Conservation (phyloP, 2,797 vertebrate species). For the Masticophis lateralis region DNA sequence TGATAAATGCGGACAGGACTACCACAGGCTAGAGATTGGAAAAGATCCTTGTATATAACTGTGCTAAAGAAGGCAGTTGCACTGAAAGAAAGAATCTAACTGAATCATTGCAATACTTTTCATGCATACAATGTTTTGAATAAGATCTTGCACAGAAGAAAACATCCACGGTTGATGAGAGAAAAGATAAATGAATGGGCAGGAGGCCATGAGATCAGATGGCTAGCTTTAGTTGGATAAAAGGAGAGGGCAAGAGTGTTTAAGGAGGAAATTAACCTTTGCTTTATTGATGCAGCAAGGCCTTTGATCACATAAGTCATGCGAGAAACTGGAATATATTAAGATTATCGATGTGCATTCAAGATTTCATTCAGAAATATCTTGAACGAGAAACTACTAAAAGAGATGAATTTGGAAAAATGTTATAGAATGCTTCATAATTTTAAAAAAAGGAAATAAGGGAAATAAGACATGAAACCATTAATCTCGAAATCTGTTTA, state of each 20-base stretch:
- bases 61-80: background rate
- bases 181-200: background rate
- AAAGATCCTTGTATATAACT: background rate
- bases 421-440: background rate
- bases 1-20: background rate
- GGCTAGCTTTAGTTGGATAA: background rate
- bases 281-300: background rate
- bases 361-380: background rate
- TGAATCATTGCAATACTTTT: background rate
- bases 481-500: background rate
- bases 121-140: background rate
- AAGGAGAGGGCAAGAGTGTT: background rate
- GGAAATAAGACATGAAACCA: background rate
- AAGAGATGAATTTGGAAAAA: background rate
- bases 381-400: background rate
- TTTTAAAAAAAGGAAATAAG: background rate
- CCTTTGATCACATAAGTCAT: background rate
- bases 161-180: background rate
- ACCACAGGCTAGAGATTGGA: background rate
- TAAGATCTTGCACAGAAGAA: background rate
- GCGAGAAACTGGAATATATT: background rate
- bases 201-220: background rate
- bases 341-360: background rate
- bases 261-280: background rate
- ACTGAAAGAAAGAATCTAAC: background rate